These are phyloP conservation scores for Polymixis flavicincta DNA, from an alignment of 2,888 invertebrate species.

Conservation along the genomic window DNA sequence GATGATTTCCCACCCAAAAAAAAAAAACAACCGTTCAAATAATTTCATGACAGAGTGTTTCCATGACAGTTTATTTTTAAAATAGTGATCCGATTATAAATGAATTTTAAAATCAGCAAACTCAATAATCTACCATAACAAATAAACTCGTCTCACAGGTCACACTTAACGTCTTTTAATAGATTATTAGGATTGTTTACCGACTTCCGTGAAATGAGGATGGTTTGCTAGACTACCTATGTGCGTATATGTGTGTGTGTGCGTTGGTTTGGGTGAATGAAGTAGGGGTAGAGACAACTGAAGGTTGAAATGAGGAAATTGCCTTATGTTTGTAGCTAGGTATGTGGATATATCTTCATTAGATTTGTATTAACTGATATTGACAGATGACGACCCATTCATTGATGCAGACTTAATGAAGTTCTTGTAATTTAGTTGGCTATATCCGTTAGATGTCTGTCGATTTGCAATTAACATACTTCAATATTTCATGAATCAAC, in stretches of 20 bases:
- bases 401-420: not conserved
- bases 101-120: no score
- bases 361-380: not conserved
- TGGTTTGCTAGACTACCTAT: not conserved
- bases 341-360: not conserved
- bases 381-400: not conserved
- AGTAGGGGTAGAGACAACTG: not conserved
- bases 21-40: no score
- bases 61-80: no score
- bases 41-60: no score
- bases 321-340: not conserved
- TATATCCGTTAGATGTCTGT: no score
- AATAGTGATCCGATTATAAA: no score
- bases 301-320: constrained; percentile 13
- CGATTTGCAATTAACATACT: no score
- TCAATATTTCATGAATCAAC: no score
- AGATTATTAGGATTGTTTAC: constrained; percentile 60
- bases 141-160: no score
- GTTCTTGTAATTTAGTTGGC: not conserved
- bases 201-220: constrained; percentile 43
- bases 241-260: not conserved
- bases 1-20: no score
- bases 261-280: not conserved
- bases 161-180: constrained; percentile 49
- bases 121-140: no score